Base-by-base conservation (phyloP, 2,113 vertebrate genomes). In the Limnothrissa miodon region DNA sequence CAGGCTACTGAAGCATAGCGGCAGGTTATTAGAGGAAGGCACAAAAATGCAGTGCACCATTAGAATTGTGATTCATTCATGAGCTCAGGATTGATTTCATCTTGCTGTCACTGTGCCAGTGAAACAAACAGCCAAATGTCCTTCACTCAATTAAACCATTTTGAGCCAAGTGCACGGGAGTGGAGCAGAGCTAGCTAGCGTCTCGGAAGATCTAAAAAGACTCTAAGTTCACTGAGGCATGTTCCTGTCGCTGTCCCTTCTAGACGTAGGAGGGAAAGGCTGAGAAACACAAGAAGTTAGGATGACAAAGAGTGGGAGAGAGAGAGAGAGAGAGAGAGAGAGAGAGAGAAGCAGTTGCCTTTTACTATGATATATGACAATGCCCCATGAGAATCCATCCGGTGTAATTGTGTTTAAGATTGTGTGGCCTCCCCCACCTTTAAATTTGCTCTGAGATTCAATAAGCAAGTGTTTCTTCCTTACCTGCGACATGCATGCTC, bases 51-150 rank as follows among this genome's bases (percentile, higher is more conserved):
- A 46, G 48, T 45, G 81, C 82, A 46, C 80, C 82, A 86, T 86
- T 81, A 86, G 62, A 11, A 66, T 48, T 86, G 44, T 80, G 79
- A 78, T 81, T 83, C 62, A 78, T 86, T 86, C 78, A 80, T 83
- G 48, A 81, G 83, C 46, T 74, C 62, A n/a, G 74, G 45, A 83
- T 83, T 80, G 79, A 81, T 81, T 86, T 80, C 59, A 45, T 48
- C 53, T n/a, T 0, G 4, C 81, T 82, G 78, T 79, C 53, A 84
- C 45, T n/a, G 46, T 80, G 62, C 83, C 51, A 80, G 56, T 53
- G 53, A 53, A 82, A 78, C 78, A 53, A 82, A 78, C 78, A 59
- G 80, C 78, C 48, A 80, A 33, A 80, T 78, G 48, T 78, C 48
- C 56, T 42, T 19, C 78, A 85, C 79, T 80, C 42, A 79, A 83